Conservation (phyloP, 2,797 vertebrate species). For the Galaxias olidus region DNA sequence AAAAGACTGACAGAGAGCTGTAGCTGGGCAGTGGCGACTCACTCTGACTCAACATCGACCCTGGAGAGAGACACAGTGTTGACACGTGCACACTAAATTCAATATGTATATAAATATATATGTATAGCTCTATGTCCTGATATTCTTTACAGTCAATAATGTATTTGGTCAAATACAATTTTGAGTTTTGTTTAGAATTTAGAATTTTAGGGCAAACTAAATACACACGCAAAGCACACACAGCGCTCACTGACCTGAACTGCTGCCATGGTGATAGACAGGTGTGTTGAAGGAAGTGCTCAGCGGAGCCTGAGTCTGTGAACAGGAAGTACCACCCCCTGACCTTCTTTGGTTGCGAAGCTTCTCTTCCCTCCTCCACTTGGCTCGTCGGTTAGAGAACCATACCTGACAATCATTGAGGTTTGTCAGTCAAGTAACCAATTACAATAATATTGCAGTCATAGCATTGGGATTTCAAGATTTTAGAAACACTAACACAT, state of each 20-base stretch:
- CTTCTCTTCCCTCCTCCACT: slow-evolving; percentile 89
- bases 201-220: too few relatives aligned
- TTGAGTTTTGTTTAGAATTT: too few relatives aligned
- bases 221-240: neutral
- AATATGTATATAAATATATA: neutral
- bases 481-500: too few relatives aligned
- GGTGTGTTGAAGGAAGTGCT: slow-evolving; percentile 80
- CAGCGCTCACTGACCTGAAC: slow-evolving; percentile 68
- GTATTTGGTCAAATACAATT: too few relatives aligned
- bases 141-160: too few relatives aligned
- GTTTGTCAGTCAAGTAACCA: neutral
- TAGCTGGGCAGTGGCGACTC: slow-evolving; percentile 82
- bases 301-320: slow-evolving; percentile 76
- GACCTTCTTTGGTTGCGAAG: slow-evolving; percentile 83
- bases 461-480: neutral
- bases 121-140: too few relatives aligned
- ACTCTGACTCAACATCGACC: slow-evolving; percentile 80
- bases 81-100: neutral
- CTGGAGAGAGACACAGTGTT: slow-evolving; percentile 57
- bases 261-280: slow-evolving; percentile 79
- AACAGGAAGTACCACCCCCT: slow-evolving; percentile 76
- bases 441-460: neutral
- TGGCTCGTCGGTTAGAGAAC: slow-evolving; percentile 89
- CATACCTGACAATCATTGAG: slow-evolving; percentile 78
- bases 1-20: slow-evolving; percentile 78